Evolutionary conservation across 2,113 vertebrate genomes (phyloP), one percentile per base, ranked within the genome.

Genomic region (Gobiocypris rarus): DNA sequence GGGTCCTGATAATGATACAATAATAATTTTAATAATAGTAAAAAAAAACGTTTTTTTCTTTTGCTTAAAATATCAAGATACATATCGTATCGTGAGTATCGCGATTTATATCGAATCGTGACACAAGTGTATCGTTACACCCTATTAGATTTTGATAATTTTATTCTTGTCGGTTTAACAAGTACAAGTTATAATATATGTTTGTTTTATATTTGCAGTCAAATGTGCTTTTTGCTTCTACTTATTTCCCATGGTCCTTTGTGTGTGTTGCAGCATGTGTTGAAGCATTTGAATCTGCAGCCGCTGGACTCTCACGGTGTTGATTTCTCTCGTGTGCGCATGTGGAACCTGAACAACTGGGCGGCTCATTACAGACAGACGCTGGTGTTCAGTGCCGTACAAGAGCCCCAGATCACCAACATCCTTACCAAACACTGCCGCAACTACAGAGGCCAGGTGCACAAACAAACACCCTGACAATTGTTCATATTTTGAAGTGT

Each of bases 271-370:
- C 86, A 99, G 97, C 97, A 98, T 75, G 88, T 97, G 90, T 94
- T 99, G 94, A 96, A 95, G 73, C 96, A 98, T 89, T 88, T 99
- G 82, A 99, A 99, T 93, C 93, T 97, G 26, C 94, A 98, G 89
- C 97, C 98, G 0, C 89, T 95, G 91, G 96, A 98, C 34, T 94
- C 97, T 24, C 98, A 99, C 0, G 97, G 96, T 0, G 97, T 99
- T 1, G 96, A 99, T 91, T 99, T 99, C 22, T 99, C 98, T 81
- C 94, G 97, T 7, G 98, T 99, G 56, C 94, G 97, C 58, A 96
- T 98, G 95, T 97, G 94, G 96, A 97, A 92, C 89, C 95, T 99
- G 85, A 97, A 96, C 84, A 97, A 96, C 90, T 97, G 96, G 96
- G 92, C 96, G 65, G 93, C 84, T 89, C 94, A 94, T 89, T 99